These are phyloP conservation scores for Marronus borbonicus DNA, from an alignment of 2,888 invertebrate genomes.

Conservation along the genomic window DNA sequence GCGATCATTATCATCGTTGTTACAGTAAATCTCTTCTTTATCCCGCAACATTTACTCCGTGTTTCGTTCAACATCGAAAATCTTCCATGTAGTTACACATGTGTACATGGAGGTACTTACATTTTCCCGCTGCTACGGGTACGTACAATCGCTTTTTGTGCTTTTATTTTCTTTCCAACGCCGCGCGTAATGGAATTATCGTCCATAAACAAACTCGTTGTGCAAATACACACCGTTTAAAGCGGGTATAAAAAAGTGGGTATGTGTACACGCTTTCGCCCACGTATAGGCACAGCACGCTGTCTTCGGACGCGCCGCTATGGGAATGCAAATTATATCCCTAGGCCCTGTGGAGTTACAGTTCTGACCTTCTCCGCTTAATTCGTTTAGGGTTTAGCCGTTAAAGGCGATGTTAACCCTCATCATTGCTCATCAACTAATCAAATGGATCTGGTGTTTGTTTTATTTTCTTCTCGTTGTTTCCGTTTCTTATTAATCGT, in stretches of 20 bases:
- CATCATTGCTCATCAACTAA: conserved; percentile 47
- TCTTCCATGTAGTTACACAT: too few species aligned
- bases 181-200: conserved; percentile 28
- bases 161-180: neutral
- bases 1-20: too few species aligned
- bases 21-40: too few species aligned
- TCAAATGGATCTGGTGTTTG: conserved; percentile 36
- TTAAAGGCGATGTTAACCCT: conserved; percentile 40
- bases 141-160: neutral
- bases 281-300: conserved; percentile 18
- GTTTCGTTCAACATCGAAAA: too few species aligned
- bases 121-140: too few species aligned
- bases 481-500: conserved; percentile 40
- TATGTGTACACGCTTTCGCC: neutral
- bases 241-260: conserved; percentile 8
- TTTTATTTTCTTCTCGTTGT: conserved; percentile 27
- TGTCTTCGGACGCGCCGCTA: conserved; percentile 32
- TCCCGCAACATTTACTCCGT: too few species aligned
- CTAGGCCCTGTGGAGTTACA: conserved; percentile 50
- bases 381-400: conserved; percentile 31
- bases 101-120: too few species aligned
- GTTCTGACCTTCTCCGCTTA: conserved; percentile 44
- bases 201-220: conserved; percentile 23
- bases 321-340: conserved; percentile 54
- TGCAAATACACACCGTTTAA: conserved; percentile 35